Base-by-base conservation (phyloP, 2,113 vertebrate species). In the Bubo bubo region DNA sequence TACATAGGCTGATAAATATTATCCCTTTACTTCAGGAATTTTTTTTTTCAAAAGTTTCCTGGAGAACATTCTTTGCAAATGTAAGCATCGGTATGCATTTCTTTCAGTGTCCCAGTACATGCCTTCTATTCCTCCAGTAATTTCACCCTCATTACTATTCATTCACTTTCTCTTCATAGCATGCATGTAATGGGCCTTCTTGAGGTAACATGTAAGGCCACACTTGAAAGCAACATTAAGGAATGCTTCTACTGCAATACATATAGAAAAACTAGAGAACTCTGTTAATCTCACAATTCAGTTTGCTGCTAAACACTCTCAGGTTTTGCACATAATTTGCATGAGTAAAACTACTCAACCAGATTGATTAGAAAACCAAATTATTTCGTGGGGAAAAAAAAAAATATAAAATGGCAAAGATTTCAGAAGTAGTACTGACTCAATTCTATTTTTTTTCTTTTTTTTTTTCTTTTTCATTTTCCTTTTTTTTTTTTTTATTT, bases 401-500 rank as follows among this genome's bases (percentile, higher is more conserved):
- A 56, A 62, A 2, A 32, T 8, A 63, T 21, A 79, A 79, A 79
- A 88, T 12, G 2, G 5, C 9, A 72, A 80, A 90, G 9, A 45
- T 62, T 91, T 83, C 35, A 70, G 14, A 16, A 88, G 49, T 12
- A 47, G 6, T 39, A 55, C 12, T 53, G 20, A 77, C 10, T 60
- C 8, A 30, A 24, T 52, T 47, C 1, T 59, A 1, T 17, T 8
- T 23, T 20, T 62, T 35, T 27, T 47, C 24, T 1, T 4, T 16
- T 35, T 45, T 13, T 15, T 3, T 32, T 34, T 15, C 3, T 34
- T 37, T 32, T 60, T 32, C 2, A 1, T 56, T 52, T 20, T 16
- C 7, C 39, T 10, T 34, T 14, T 47, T 2, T 3, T 32, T 34
- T 15, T 3, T 32, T 37, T 32, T 60, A 22, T 10, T 34, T 18